phyloP scores from a whole-genome alignment of 92 coral and sea anemone species.

The Phymanthus crucifer region DNA sequence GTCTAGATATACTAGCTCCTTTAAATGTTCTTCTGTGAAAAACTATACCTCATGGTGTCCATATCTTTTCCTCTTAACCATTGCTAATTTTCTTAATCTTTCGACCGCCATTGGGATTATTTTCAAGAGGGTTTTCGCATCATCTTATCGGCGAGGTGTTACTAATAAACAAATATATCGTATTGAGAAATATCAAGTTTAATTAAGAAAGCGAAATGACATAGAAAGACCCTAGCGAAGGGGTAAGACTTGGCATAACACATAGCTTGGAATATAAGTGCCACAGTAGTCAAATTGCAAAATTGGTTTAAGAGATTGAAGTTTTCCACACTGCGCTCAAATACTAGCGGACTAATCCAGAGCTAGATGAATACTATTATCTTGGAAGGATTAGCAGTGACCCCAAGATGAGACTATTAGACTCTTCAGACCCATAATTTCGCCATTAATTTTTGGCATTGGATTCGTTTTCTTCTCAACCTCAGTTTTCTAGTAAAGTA shows the following conservation, averaged over 20 bases:
- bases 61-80: neutral
- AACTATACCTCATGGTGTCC: neutral
- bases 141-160: neutral
- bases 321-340: neutral
- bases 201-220: conserved; percentile 8
- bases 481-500: neutral
- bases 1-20: neutral
- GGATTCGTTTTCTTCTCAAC: neutral
- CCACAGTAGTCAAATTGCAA: neutral
- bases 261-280: neutral
- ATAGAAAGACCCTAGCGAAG: neutral
- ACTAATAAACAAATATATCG: neutral
- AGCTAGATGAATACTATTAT: neutral
- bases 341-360: neutral
- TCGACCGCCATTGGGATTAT: neutral
- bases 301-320: neutral
- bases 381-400: neutral
- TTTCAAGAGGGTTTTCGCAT: neutral
- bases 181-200: conserved; percentile 30
- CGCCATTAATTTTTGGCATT: neutral
- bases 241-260: neutral
- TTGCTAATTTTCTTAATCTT: neutral
- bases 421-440: neutral
- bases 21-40: neutral
- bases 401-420: neutral